Evolutionary conservation across 2,888 invertebrate genomes (phyloP).

Genomic region (Euplexia lucipara): DNA sequence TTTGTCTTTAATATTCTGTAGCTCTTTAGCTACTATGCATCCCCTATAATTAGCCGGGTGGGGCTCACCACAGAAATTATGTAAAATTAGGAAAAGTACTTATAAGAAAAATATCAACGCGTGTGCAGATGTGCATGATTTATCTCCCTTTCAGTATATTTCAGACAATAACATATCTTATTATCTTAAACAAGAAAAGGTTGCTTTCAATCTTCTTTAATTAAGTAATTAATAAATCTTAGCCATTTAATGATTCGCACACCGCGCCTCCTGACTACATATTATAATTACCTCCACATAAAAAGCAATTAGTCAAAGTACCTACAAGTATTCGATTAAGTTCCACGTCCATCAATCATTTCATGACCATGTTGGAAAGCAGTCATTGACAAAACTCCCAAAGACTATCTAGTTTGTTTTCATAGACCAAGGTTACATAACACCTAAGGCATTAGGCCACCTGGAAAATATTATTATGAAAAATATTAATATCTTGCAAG

Average conservation of each 20-base stretch:
- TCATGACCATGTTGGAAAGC: slow-evolving; percentile 1
- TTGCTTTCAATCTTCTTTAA: not conserved
- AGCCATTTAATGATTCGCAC: not conserved
- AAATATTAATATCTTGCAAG: too few species aligned
- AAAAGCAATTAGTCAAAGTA: slow-evolving; percentile 7
- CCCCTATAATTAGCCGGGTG: too few species aligned
- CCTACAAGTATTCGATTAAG: not conserved
- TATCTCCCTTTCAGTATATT: too few species aligned
- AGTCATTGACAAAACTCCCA: slow-evolving; percentile 23
- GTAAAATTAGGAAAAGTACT: too few species aligned
- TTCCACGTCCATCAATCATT: slow-evolving; percentile 16
- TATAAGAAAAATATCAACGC: too few species aligned
- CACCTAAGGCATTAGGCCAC: not conserved
- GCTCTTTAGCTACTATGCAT: too few species aligned
- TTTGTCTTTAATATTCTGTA: too few species aligned
- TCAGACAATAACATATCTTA: too few species aligned
- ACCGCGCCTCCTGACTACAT: not conserved
- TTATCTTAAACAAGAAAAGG: not conserved
- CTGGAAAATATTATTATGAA: not conserved
- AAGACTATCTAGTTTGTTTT: slow-evolving; percentile 7
- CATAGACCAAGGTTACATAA: not conserved
- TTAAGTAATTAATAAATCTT: not conserved
- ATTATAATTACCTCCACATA: not conserved
- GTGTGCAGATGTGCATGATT: too few species aligned
- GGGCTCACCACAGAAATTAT: too few species aligned